Percentiles rank a stretch among this genome's conserved stretches.
phyloP scores from a whole-genome alignment of 2,113 vertebrate genomes.

The Ginglymostoma cirratum region DNA sequence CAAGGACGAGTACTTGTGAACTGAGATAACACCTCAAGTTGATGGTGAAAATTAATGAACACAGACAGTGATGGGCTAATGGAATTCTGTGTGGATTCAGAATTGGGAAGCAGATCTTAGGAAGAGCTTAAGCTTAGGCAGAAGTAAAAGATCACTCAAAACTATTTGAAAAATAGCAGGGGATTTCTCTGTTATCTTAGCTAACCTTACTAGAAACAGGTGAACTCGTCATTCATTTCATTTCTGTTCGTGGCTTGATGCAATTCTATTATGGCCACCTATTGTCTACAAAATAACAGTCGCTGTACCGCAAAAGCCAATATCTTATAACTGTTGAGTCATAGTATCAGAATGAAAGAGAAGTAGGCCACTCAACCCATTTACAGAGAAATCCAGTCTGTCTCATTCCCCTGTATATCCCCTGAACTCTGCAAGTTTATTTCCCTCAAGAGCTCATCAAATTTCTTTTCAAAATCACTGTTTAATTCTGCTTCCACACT shows the following conservation, averaged over 20 bases:
- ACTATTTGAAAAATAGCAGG: not conserved
- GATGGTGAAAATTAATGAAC: not conserved
- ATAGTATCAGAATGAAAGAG: no score
- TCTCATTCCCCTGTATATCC: no score
- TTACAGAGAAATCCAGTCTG: no score
- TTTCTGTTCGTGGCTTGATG: no score
- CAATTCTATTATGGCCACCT: not conserved
- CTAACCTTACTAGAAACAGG: not conserved
- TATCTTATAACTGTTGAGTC: not conserved
- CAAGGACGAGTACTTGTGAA: not conserved
- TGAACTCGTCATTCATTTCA: not conserved
- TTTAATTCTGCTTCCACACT: no score
- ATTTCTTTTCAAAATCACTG: no score
- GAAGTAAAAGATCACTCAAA: not conserved
- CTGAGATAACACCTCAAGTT: not conserved
- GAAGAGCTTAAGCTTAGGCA: not conserved
- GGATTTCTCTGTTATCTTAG: not conserved
- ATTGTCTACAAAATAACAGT: not conserved
- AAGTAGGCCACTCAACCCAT: no score
- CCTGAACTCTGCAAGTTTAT: no score
- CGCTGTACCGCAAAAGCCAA: not conserved
- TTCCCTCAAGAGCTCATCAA: no score
- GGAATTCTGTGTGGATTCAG: no score
- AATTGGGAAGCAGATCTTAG: no score
- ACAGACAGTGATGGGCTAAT: no score